A percentile compares a stretch with the other conserved stretches of the same genome.
phyloP scores from a whole-genome alignment of 1,140 invertebrate genomes.

The Neomicropteryx cornuta region DNA sequence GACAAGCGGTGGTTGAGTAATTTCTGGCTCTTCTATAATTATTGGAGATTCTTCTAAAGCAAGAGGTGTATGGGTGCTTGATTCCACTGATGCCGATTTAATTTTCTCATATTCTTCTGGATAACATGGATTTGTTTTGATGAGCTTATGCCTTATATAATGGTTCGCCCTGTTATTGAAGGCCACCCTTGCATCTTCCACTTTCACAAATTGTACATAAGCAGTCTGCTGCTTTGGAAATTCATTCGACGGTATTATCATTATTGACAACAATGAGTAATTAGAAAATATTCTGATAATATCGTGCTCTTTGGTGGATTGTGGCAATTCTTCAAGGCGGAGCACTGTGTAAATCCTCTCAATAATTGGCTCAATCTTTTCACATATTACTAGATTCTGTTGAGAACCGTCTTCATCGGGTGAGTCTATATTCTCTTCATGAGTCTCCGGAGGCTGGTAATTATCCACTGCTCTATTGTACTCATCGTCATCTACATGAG shows the following conservation, averaged over 20 bases:
- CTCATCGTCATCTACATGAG: constrained; percentile 46
- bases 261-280: constrained; percentile 60
- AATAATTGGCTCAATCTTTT: constrained; percentile 9
- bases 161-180: constrained; percentile 40
- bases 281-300: constrained; percentile 65
- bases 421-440: no score
- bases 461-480: constrained; percentile 56
- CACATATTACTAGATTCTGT: constrained; percentile 12
- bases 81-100: constrained; percentile 25
- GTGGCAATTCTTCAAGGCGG: constrained; percentile 56
- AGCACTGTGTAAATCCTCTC: constrained; percentile 41
- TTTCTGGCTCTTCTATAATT: no score
- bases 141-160: constrained; percentile 42
- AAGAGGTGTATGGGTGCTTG: no score
- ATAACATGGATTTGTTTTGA: constrained; percentile 39
- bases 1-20: no score
- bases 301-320: constrained; percentile 65
- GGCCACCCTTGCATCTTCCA: constrained; percentile 54
- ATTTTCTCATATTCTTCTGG: constrained; percentile 40
- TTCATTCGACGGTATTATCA: constrained; percentile 44
- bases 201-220: constrained; percentile 61
- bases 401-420: constrained; percentile 13
- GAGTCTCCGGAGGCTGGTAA: constrained; percentile 42
- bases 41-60: no score
- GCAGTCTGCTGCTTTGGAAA: constrained; percentile 45